Conservation (phyloP, 2,888 invertebrate species). For the Therioaphis trifolii region DNA sequence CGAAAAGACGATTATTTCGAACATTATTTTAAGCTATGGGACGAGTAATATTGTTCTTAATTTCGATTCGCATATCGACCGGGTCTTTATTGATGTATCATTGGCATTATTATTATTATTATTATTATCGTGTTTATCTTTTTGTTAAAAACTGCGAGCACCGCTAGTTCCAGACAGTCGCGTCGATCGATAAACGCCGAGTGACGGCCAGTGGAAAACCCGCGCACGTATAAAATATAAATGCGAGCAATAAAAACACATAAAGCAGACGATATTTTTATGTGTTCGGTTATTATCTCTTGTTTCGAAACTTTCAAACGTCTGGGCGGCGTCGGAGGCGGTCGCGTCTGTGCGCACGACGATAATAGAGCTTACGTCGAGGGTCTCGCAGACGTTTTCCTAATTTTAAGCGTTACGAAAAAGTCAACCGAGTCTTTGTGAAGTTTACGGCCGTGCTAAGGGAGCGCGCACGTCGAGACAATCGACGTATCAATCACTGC, state of each 20-base stretch:
- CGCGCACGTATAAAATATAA: background rate
- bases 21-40: no score
- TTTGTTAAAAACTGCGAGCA: no score
- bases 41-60: no score
- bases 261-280: background rate
- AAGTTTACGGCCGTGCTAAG: no score
- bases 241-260: background rate
- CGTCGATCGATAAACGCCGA: background rate
- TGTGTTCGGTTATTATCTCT: slow-evolving; percentile 1
- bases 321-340: background rate
- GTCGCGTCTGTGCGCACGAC: background rate
- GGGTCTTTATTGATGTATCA: no score
- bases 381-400: background rate
- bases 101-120: no score
- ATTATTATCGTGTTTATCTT: no score
- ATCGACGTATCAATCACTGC: no score
- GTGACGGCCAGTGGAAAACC: background rate
- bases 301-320: background rate
- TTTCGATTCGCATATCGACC: no score
- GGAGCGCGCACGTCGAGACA: background rate
- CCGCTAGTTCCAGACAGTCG: background rate
- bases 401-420: background rate
- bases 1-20: no score
- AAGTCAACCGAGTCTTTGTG: no score
- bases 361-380: background rate